phyloP scores from a whole-genome alignment of 2,797 vertebrate species.

The Lycodopsis pacificus region DNA sequence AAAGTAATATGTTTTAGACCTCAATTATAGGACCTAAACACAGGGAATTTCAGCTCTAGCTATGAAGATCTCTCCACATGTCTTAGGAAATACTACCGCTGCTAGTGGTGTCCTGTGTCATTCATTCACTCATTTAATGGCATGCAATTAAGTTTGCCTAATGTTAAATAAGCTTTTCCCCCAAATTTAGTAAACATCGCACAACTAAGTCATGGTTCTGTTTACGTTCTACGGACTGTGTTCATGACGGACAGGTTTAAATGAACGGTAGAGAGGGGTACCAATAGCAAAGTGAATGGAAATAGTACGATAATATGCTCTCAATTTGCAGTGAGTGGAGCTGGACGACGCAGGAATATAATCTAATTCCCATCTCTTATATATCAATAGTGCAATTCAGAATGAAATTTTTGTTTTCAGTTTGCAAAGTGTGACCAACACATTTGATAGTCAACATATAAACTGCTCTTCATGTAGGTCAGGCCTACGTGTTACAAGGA shows the following conservation, averaged over 20 bases:
- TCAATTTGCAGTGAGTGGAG: not conserved
- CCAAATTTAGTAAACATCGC: not conserved
- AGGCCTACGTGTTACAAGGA: not conserved
- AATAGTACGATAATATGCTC: not conserved
- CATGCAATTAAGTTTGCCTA: not conserved
- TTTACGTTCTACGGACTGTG: not conserved
- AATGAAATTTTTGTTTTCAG: not conserved
- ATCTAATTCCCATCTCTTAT: not conserved
- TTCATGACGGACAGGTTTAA: not conserved
- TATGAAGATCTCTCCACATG: not conserved
- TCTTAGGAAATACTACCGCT: not conserved
- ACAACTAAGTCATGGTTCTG: conserved; percentile 8
- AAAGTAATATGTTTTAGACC: not conserved
- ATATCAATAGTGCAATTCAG: not conserved
- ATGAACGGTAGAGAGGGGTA: conserved; percentile 1
- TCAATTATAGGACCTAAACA: not conserved
- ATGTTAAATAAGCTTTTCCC: not conserved
- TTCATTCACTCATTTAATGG: not conserved
- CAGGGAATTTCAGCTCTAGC: not conserved
- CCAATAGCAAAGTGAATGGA: not conserved
- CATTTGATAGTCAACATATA: not conserved
- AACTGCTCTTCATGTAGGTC: not conserved
- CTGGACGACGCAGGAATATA: not conserved
- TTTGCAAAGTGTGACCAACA: not conserved
- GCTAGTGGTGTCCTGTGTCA: not conserved